phyloP scores from a whole-genome alignment of 2,888 invertebrate genomes.

The Phytoseiulus persimilis region DNA sequence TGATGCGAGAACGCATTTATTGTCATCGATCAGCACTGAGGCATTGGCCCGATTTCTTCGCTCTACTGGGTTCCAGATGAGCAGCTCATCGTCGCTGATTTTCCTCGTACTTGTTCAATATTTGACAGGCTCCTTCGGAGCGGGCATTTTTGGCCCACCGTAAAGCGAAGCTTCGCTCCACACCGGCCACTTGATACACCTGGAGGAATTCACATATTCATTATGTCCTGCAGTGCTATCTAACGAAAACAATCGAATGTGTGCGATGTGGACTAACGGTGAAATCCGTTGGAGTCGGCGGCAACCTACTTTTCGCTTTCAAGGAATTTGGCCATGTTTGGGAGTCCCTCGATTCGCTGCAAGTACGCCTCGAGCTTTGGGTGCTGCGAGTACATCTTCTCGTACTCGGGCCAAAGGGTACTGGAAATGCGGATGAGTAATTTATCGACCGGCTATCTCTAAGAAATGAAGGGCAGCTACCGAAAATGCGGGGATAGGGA shows the following conservation, averaged over 20 bases:
- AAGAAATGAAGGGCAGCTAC: neutral
- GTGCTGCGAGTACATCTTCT: neutral
- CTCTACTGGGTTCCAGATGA: too few species aligned
- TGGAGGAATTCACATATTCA: neutral
- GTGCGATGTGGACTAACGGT: too few species aligned
- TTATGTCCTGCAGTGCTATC: neutral
- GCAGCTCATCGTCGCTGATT: too few species aligned
- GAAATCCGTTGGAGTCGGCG: too few species aligned
- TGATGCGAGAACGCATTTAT: too few species aligned
- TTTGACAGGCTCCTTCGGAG: neutral
- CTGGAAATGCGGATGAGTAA: neutral
- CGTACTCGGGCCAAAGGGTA: slow-evolving; percentile 16
- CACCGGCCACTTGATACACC: slow-evolving; percentile 12
- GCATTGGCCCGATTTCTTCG: too few species aligned
- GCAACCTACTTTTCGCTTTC: slow-evolving; percentile 28
- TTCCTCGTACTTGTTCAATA: too few species aligned
- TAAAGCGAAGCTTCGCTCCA: slow-evolving; percentile 12
- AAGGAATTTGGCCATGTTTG: slow-evolving; percentile 24
- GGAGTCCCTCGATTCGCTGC: slow-evolving; percentile 11
- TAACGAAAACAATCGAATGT: too few species aligned
- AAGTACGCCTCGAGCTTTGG: slow-evolving; percentile 7
- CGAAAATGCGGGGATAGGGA: neutral
- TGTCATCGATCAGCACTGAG: too few species aligned
- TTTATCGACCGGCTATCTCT: neutral
- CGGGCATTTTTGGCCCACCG: slow-evolving; percentile 1